Evolutionary conservation across 2,797 vertebrate genomes (phyloP), one percentile per base, ranked within the genome.

Genomic region (Austrolebias charrua): DNA sequence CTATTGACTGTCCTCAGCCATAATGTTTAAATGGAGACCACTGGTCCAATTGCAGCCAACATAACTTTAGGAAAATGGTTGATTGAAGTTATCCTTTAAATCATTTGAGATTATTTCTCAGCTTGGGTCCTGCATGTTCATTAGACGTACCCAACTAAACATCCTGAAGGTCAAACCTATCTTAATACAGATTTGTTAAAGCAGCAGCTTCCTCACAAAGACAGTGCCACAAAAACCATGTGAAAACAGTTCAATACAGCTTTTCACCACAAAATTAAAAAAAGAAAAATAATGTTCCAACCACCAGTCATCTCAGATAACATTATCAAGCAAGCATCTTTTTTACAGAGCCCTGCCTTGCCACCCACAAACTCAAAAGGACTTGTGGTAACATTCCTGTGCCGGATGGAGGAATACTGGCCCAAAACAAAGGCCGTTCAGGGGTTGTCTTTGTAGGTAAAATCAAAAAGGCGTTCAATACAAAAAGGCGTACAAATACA

Each of bases 1-100:
- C 53, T 73, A 54, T 60, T 70, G 59, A 59, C 44, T n/a, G 47
- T 67, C 50, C 44, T 70, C 29, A 52, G 70, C 63, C 35, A 57
- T 51, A 55, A 55, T 68, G 59, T 80, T 89, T 76, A 55, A 75
- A 75, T 77, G 65, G 71, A 60, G 72, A 59, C 69, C 65, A 68
- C 20, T 16, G 35, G 14, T 75, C 54, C 59, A 56, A 29, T 58
- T 67, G 65, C 19, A 80, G n/a, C 31, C 53, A 69, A 46, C 54
- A 66, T 58, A 42, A 62, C 48, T 44, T 53, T 12, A 29, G 35
- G 63, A 52, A 78, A 67, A 58, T n/a, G 6, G 9, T 11, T 45
- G 33, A 53, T 38, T 14, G 33, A 18, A 20, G 19, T 56, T 31
- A 77, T 58, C 48, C 64, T 56, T 56, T 55, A n/a, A 51, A 15